Conservation (phyloP, 2,113 vertebrate species). For the Dicerorhinus sumatrensis region DNA sequence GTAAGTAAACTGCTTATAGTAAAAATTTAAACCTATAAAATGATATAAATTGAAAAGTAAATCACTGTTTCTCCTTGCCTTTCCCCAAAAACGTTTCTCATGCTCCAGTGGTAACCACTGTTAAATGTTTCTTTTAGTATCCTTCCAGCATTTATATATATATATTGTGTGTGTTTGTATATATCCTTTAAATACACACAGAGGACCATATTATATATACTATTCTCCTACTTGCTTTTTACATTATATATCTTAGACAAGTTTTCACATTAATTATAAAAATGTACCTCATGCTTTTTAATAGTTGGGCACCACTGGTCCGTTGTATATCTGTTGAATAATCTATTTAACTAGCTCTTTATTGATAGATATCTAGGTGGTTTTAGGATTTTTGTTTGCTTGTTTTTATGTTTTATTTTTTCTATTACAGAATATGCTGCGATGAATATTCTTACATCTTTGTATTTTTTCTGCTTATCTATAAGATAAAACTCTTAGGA, state of each 20-base stretch:
- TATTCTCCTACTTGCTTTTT: not conserved
- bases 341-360: not conserved
- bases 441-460: not conserved
- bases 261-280: not conserved
- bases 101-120: not conserved
- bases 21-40: not conserved
- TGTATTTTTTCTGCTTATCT: not conserved
- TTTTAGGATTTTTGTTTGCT: not conserved
- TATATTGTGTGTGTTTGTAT: not conserved
- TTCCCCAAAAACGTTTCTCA: not conserved
- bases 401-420: not conserved
- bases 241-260: not conserved
- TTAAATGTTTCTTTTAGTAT: not conserved
- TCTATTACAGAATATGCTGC: not conserved
- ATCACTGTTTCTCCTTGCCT: not conserved
- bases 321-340: not conserved
- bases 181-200: not conserved
- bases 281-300: not conserved
- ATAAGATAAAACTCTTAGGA: conserved; percentile 4
- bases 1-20: not conserved
- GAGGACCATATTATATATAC: not conserved
- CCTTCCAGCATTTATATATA: not conserved
- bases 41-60: conserved; percentile 1
- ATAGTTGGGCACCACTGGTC: not conserved
- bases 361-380: not conserved